These are phyloP conservation scores for Andrena trimmerana DNA, from an alignment of 2,888 invertebrate species.

Conservation along the genomic window DNA sequence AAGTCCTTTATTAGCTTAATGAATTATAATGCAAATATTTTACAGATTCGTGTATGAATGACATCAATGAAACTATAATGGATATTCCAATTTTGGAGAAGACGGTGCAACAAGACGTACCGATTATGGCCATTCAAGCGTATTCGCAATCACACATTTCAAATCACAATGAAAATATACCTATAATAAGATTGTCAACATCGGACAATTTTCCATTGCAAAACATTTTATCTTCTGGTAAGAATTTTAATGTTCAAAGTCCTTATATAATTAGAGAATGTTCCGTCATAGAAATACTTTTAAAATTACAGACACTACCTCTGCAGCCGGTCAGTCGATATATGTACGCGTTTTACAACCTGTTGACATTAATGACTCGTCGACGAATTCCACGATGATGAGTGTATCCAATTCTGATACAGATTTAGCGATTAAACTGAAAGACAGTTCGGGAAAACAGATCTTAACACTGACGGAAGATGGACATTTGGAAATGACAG, in stretches of 20 bases:
- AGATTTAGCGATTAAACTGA: constrained; percentile 60
- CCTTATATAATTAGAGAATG: neutral
- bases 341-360: constrained; percentile 71
- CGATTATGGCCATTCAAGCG: constrained; percentile 47
- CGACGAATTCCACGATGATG: constrained; percentile 45
- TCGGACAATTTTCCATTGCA: constrained; percentile 66
- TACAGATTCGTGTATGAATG: constrained; percentile 47
- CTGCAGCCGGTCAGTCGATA: constrained; percentile 60
- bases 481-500: constrained; percentile 82
- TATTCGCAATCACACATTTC: constrained; percentile 49
- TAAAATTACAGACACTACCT: constrained; percentile 49
- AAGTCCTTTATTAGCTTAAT: neutral
- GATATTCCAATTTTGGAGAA: constrained; percentile 39
- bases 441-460: constrained; percentile 74
- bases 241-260: constrained; percentile 20
- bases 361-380: constrained; percentile 62
- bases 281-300: constrained; percentile 17
- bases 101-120: constrained; percentile 32
- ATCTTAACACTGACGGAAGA: constrained; percentile 82
- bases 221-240: constrained; percentile 67
- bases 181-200: constrained; percentile 67
- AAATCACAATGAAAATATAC: constrained; percentile 49
- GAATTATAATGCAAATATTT: constrained; percentile 20
- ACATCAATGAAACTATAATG: constrained; percentile 21
- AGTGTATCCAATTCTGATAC: constrained; percentile 30